Evolutionary conservation across 2,113 vertebrate species (phyloP).

Genomic region (Collichthys lucidus): DNA sequence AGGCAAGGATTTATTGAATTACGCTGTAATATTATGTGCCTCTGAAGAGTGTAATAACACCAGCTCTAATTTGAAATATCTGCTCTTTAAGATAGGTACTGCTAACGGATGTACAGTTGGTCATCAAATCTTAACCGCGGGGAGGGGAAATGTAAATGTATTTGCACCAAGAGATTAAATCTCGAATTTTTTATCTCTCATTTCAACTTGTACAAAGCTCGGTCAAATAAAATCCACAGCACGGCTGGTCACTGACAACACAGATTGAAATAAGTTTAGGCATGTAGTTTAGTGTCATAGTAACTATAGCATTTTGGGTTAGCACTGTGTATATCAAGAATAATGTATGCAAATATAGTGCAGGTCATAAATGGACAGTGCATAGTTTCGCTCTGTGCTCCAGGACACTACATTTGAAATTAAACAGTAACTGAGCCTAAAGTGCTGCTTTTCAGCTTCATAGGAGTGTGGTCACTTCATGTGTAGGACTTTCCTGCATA

Average conservation of each 20-base stretch:
- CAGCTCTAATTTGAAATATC: conserved; percentile 48
- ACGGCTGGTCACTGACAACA: not conserved
- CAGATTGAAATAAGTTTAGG: not conserved
- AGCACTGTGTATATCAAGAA: not conserved
- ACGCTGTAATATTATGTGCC: conserved; percentile 57
- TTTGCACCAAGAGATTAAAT: conserved; percentile 12
- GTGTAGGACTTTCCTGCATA: not conserved
- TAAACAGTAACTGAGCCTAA: not conserved
- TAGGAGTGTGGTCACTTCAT: not conserved
- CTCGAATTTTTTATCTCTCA: conserved; percentile 6
- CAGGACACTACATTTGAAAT: not conserved
- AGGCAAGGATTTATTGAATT: conserved; percentile 68
- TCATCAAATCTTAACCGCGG: conserved; percentile 40
- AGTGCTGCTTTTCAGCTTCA: not conserved
- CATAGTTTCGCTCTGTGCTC: not conserved
- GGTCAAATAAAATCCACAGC: not conserved
- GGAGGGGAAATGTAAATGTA: conserved; percentile 29
- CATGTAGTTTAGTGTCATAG: not conserved
- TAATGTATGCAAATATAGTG: conserved; percentile 26
- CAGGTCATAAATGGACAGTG: conserved; percentile 5
- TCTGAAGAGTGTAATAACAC: conserved; percentile 60
- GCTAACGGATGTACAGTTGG: conserved; percentile 45
- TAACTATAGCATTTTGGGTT: not conserved
- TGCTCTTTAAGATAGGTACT: conserved; percentile 43
- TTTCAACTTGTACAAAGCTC: conserved; percentile 13